Evolutionary conservation across 2,797 vertebrate species (phyloP), one percentile per base, ranked within the genome.

Genomic region (Sphenopsis melanotis): DNA sequence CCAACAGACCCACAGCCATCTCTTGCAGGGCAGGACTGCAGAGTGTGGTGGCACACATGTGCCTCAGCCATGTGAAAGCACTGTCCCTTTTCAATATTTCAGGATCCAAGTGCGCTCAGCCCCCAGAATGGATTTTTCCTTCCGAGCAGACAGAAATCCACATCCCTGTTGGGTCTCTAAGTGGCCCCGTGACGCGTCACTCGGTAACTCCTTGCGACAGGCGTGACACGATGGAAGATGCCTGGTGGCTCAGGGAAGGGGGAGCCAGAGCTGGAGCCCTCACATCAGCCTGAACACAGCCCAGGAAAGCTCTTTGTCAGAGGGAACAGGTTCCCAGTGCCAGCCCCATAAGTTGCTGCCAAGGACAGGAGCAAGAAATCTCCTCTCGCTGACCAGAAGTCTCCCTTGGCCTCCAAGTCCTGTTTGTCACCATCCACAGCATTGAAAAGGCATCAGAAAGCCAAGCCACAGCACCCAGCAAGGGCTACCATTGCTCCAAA

Each of bases 51-150:
- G 52, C 61, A 89, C 70, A 68, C 84, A 39, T 52, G 49, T 95
- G 94, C 80, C 83, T 87, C 77, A 75, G 89, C 94, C 94, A 89
- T 68, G 90, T 86, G 88, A 93, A 83, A 93, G 92, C 82, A 32
- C 39, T 11, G 27, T 60, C 44, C 89, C 95, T 96, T 65, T 93
- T 97, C 96, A 97, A 97, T 97, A 97, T 97, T 97, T 97, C 96
- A 97, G 76, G 81, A 94, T 86, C 46, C 2, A 18, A 91, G 75
- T 5, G 41, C 27, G n/a, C 57, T 91, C 56, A 92, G 90, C 30
- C 72, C 74, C 60, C 82, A 80, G 89, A 91, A 94, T 87, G 95
- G 94, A 91, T 92, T 90, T 86, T 86, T 94, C 77, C 85, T 95
- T 93, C 87, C 46, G 3, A 95, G 89, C 86, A 94, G 90, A 81